Percentiles rank a stretch among this genome's conserved stretches.
Conservation (phyloP, 2,113 vertebrate genomes). For the Entelurus aequoreus region DNA sequence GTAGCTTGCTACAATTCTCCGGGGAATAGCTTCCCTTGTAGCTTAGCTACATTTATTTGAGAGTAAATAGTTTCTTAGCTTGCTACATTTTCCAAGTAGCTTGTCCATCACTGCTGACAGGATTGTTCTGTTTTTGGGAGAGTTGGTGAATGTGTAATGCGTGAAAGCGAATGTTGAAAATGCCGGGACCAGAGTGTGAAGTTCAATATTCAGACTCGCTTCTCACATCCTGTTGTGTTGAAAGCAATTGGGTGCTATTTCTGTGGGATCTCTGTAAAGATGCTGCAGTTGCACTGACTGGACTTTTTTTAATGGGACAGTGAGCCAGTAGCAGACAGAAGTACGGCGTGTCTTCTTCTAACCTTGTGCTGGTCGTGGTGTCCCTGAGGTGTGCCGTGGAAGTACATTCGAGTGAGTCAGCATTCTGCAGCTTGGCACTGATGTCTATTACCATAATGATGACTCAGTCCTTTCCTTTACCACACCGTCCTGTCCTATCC, state of each 20-base stretch:
- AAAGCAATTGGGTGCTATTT: too few relatives aligned
- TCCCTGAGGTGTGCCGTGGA: slow-evolving; percentile 29
- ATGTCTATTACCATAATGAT: slow-evolving; percentile 55
- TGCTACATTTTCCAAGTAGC: too few relatives aligned
- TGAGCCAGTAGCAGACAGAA: slow-evolving; percentile 15
- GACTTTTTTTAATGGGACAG: not conserved
- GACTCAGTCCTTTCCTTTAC: slow-evolving; percentile 57
- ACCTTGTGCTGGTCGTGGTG: slow-evolving; percentile 40
- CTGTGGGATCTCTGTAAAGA: not conserved
- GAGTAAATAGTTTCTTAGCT: too few relatives aligned
- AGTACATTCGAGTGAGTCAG: slow-evolving; percentile 57
- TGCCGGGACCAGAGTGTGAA: not conserved
- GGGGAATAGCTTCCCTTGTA: too few relatives aligned
- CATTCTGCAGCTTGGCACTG: slow-evolving; percentile 18
- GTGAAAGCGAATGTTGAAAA: not conserved
- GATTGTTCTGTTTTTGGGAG: too few relatives aligned
- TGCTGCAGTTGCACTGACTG: not conserved
- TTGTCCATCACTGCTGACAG: too few relatives aligned
- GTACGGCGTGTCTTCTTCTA: slow-evolving; percentile 18
- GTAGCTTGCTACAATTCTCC: too few relatives aligned
- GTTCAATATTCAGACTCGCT: not conserved
- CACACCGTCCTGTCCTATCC: slow-evolving; percentile 37
- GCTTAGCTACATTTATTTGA: too few relatives aligned
- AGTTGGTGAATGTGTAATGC: too few relatives aligned
- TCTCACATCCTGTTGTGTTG: not conserved